phyloP scores from a whole-genome alignment of 2,888 invertebrate species.

The Ichneumoninae sp. region DNA sequence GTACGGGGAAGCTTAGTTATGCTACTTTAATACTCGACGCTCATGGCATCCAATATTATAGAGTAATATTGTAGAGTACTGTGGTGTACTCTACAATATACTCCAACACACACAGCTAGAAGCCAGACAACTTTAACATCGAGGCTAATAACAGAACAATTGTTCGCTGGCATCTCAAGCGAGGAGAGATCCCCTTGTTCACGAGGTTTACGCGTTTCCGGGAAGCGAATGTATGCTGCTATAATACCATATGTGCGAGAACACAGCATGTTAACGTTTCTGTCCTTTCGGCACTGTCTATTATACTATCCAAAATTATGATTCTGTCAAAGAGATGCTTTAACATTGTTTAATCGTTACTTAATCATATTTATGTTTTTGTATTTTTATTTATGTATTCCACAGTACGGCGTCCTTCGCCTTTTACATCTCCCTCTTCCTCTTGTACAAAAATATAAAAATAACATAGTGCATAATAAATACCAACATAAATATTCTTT shows the following conservation, averaged over 20 bases:
- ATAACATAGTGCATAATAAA: no score
- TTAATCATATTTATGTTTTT: neutral
- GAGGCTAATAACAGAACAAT: slow-evolving; percentile 57
- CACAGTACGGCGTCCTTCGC: no score
- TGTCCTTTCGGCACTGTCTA: neutral
- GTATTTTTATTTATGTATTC: neutral
- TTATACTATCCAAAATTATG: neutral
- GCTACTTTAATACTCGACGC: slow-evolving; percentile 38
- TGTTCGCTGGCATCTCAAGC: slow-evolving; percentile 37
- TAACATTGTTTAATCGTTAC: neutral
- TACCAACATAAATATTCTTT: no score
- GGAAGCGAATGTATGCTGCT: neutral
- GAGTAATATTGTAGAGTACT: slow-evolving; percentile 9
- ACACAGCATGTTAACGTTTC: slow-evolving; percentile 4
- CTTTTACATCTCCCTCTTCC: no score
- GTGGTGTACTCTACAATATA: neutral
- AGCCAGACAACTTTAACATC: slow-evolving; percentile 46
- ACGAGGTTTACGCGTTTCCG: slow-evolving; percentile 1
- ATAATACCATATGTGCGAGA: neutral
- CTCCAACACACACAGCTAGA: neutral
- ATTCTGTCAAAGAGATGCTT: neutral
- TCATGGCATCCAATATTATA: slow-evolving; percentile 15
- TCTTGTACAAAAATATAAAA: no score
- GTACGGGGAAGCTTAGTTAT: slow-evolving; percentile 22
- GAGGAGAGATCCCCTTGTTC: slow-evolving; percentile 15